Percentiles rank a stretch among this genome's conserved stretches.
Evolutionary conservation across 30 jellyfish, hydroid and myxozoan species (phyloP).

Genomic region (Pelagia noctiluca): DNA sequence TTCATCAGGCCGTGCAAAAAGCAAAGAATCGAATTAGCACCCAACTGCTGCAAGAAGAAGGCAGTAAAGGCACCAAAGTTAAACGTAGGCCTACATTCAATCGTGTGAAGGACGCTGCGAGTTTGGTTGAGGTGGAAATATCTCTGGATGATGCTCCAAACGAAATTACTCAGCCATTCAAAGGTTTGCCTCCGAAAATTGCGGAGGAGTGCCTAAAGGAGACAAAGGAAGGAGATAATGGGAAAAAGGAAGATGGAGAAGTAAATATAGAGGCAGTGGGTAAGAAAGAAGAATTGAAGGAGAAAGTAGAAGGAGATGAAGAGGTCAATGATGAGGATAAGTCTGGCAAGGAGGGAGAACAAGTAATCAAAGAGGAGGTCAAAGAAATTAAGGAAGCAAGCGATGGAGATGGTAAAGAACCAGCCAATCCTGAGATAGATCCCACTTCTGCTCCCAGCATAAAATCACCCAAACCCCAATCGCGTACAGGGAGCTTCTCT

Average conservation of each 20-base stretch:
- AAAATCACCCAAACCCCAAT: too few relatives aligned
- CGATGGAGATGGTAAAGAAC: constrained; percentile 1
- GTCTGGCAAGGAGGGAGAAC: neutral
- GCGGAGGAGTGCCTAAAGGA: too few relatives aligned
- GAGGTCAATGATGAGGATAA: neutral
- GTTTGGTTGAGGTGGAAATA: constrained; percentile 53
- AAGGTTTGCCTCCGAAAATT: too few relatives aligned
- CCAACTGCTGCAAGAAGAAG: constrained; percentile 42
- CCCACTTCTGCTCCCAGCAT: too few relatives aligned
- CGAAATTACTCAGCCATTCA: neutral
- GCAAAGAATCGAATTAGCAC: constrained; percentile 85
- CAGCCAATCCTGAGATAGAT: too few relatives aligned
- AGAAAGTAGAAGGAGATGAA: neutral
- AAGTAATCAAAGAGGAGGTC: too few relatives aligned
- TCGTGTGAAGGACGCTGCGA: constrained; percentile 26
- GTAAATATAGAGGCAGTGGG: neutral
- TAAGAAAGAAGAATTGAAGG: neutral
- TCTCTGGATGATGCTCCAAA: constrained; percentile 58
- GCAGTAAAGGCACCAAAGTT: constrained; percentile 29
- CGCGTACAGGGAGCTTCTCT: too few relatives aligned
- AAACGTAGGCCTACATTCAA: constrained; percentile 78
- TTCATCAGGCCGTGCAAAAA: constrained; percentile 75
- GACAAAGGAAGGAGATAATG: neutral
- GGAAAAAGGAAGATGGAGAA: constrained; percentile 4
- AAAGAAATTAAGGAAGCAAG: neutral